Conservation (phyloP, 2,888 invertebrate genomes). For the Notocelia uddmanniana region DNA sequence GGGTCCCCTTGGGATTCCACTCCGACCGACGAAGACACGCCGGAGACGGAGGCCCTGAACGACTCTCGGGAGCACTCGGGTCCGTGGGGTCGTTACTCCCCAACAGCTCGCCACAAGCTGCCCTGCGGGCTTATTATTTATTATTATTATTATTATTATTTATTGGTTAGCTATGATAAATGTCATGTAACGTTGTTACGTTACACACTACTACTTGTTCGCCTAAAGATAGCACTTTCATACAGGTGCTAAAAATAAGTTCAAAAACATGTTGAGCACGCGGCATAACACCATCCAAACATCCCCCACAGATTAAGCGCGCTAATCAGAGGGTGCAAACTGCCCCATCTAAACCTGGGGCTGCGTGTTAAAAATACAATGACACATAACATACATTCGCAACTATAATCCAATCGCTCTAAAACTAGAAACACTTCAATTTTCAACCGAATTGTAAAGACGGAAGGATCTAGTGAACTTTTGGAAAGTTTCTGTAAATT, state of each 20-base stretch:
- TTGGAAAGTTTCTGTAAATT: constrained; percentile 42
- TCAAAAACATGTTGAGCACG: not conserved
- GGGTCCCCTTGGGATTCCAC: no score
- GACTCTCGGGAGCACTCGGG: no score
- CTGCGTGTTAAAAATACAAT: constrained; percentile 84
- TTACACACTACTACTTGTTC: no score
- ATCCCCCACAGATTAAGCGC: constrained; percentile 81
- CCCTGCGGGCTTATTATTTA: no score
- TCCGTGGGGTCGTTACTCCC: no score
- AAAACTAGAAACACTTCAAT: constrained; percentile 45
- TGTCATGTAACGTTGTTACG: no score
- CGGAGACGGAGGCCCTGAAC: no score
- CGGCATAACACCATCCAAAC: constrained; percentile 62
- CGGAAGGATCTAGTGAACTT: constrained; percentile 47
- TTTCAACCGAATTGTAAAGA: constrained; percentile 50
- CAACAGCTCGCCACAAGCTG: no score
- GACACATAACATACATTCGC: constrained; percentile 69
- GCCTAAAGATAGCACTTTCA: no score
- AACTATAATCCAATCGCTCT: constrained; percentile 45
- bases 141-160: no score
- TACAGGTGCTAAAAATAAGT: not conserved
- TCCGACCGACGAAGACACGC: no score
- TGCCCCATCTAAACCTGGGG: constrained; percentile 72
- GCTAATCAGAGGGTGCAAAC: constrained; percentile 85
- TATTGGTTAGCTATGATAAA: no score